Conservation (phyloP, 1,140 invertebrate genomes). For the Drosophila repleta region DNA sequence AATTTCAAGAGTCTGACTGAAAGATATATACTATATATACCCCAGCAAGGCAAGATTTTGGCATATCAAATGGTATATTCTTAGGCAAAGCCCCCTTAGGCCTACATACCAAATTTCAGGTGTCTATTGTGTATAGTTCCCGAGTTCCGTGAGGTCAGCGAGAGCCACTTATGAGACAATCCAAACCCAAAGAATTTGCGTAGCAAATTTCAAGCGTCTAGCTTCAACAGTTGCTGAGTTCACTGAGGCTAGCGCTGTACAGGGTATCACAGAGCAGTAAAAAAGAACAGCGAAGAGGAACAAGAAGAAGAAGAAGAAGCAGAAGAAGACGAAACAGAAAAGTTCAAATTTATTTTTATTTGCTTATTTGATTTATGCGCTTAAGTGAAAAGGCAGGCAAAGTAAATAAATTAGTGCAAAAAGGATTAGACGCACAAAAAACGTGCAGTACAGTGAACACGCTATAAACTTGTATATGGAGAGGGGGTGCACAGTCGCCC, state of each 20-base stretch:
- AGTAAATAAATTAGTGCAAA: conserved; percentile 71
- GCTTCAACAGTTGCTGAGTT: neutral
- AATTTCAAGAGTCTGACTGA: too few relatives aligned
- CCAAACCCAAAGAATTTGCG: neutral
- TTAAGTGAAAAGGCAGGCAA: conserved; percentile 50
- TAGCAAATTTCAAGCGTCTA: neutral
- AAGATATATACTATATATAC: too few relatives aligned
- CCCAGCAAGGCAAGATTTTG: too few relatives aligned
- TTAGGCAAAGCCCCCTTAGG: neutral
- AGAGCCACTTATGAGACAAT: neutral
- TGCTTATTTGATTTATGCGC: conserved; percentile 58
- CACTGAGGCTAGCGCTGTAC: neutral
- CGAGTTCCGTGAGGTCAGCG: neutral
- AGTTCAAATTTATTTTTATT: conserved; percentile 69
- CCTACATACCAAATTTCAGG: neutral
- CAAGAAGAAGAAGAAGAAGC: too few relatives aligned
- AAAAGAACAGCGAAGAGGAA: neutral
- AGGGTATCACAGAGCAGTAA: neutral
- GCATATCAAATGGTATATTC: too few relatives aligned
- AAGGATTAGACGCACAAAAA: conserved; percentile 53
- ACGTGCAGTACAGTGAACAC: conserved; percentile 10
- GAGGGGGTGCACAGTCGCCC: neutral
- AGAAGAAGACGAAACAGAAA: conserved; percentile 18
- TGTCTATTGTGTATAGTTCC: neutral
- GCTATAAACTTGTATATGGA: conserved; percentile 1